Evolutionary conservation across 2,888 invertebrate genomes (phyloP).

Genomic region (Caenorhabditis wallacei): DNA sequence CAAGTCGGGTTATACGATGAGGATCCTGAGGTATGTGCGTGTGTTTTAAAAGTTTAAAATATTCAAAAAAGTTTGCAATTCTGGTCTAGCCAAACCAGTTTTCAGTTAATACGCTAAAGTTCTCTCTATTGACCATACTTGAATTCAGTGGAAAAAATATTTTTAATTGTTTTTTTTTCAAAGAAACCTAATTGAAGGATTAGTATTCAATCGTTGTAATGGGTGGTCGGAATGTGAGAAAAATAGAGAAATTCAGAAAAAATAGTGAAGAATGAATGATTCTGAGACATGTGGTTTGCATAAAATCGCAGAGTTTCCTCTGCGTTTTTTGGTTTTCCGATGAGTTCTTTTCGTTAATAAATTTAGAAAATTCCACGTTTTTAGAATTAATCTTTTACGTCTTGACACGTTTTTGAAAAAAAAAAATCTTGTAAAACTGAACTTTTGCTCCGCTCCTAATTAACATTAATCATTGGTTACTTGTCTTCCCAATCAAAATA

Average conservation of each 20-base stretch:
- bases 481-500: too few species aligned
- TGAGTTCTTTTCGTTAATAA: too few species aligned
- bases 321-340: not conserved
- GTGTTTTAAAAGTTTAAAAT: not conserved
- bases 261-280: not conserved
- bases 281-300: constrained; percentile 9
- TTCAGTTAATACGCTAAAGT: not conserved
- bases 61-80: constrained; percentile 1
- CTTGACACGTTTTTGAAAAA: too few species aligned
- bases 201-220: not conserved
- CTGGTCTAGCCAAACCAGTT: not conserved
- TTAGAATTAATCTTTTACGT: too few species aligned
- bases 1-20: constrained; percentile 63
- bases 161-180: not conserved
- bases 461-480: too few species aligned
- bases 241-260: not conserved
- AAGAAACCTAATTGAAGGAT: constrained; percentile 8
- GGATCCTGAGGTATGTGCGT: constrained; percentile 32
- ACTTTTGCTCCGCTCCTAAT: too few species aligned
- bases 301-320: not conserved
- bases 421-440: too few species aligned
- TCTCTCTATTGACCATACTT: too few species aligned
- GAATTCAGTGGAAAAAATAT: too few species aligned
- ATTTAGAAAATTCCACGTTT: not conserved
- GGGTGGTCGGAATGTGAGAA: not conserved